Evolutionary conservation across 2,797 vertebrate genomes (phyloP), one percentile per base, ranked within the genome.

Genomic region (Alcedo atthis): DNA sequence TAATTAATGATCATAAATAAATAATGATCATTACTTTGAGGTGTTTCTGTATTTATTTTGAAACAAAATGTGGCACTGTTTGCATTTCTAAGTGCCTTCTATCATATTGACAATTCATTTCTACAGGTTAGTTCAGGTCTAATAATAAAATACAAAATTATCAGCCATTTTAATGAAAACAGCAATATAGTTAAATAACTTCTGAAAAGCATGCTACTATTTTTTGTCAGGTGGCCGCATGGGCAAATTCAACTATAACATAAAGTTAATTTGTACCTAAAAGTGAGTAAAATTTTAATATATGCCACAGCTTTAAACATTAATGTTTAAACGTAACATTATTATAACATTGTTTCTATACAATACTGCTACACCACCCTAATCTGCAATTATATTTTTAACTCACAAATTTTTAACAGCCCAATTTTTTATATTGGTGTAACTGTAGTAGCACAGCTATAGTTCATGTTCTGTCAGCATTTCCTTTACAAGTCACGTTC

Each of bases 401-500:
- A 88, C 53, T 91, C 64, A 77, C 28, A 90, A 51, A 69, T 87
- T 89, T 93, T 85, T 88, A 90, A 88, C n/a, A 63, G 58, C 19
- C 33, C 94, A 87, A 94, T 93, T 95, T 83, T 93, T 96, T 96
- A 95, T 84, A 87, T 89, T 96, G 64, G 62, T 93, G 40, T 90
- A 85, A 90, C 6, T 81, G 94, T 76, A 91, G 94, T 81, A 96
- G 94, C 91, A 97, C 89, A 96, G 93, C 94, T 97, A 97, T 87
- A 97, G 96, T 97, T 97, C 94, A 97, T 94, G 97, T 97, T 98
- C 95, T 98, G 97, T 97, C 98, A 98, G 97, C 97, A 98, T 98
- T 98, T 98, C 97, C 97, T 97, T 98, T 96, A 93, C 95, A 97
- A 98, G 97, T 90, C 95, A 97, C 95, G 7, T 96, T 97, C 97